Evolutionary conservation across 2,797 vertebrate species (phyloP).

Genomic region (Sebastes diaconus): DNA sequence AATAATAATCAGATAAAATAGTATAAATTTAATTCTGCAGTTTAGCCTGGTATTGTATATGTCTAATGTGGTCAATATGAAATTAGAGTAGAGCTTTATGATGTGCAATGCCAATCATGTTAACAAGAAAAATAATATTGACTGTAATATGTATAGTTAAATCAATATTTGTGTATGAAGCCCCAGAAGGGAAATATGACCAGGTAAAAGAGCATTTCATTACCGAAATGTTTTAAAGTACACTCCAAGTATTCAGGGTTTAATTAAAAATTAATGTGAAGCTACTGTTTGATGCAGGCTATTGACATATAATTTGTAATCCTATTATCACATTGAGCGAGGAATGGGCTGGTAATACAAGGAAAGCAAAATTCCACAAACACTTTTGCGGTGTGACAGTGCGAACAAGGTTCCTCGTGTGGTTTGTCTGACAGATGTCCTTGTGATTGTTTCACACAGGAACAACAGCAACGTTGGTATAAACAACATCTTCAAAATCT

Average conservation of each 20-base stretch:
- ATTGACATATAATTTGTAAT: neutral
- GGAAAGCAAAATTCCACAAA: neutral
- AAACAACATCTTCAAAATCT: slow-evolving; percentile 94
- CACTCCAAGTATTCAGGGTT: neutral
- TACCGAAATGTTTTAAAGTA: neutral
- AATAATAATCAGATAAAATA: too few relatives aligned
- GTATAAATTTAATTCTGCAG: too few relatives aligned
- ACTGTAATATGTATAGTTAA: neutral
- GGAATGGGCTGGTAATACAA: neutral
- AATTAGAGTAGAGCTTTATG: neutral
- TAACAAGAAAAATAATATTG: neutral
- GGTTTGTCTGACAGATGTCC: neutral
- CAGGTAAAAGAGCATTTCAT: neutral
- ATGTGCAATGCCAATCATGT: neutral
- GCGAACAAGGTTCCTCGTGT: neutral
- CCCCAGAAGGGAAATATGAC: neutral
- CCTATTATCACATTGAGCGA: neutral
- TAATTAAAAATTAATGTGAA: neutral
- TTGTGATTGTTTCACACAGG: slow-evolving; percentile 73
- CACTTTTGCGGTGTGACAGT: neutral
- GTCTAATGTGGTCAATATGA: neutral
- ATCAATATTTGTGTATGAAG: neutral
- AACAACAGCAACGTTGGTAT: slow-evolving; percentile 97
- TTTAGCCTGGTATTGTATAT: too few relatives aligned
- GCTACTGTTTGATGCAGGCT: neutral